These are phyloP conservation scores for Branchinecta sandiegonensis DNA, from an alignment of 2,888 invertebrate species.

Conservation along the genomic window DNA sequence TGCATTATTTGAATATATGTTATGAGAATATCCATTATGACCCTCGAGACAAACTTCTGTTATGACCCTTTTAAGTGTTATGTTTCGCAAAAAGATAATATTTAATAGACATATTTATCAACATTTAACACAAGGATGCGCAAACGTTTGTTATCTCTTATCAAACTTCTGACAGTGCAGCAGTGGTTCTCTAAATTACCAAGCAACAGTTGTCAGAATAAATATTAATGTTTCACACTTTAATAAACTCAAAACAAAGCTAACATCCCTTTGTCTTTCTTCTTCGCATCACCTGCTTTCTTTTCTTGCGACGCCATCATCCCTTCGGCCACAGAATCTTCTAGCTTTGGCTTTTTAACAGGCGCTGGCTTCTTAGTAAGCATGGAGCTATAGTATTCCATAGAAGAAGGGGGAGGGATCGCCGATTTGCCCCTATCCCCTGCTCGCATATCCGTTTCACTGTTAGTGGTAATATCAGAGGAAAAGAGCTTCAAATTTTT, in stretches of 20 bases:
- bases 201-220: too few relatives aligned
- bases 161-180: too few relatives aligned
- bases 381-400: not conserved
- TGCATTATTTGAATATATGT: too few relatives aligned
- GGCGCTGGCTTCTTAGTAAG: not conserved
- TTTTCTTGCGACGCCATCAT: not conserved
- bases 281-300: not conserved
- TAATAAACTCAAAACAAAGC: not conserved
- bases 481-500: not conserved
- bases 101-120: too few relatives aligned
- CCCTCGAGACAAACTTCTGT: too few relatives aligned
- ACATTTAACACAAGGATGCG: too few relatives aligned
- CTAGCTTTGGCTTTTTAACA: not conserved
- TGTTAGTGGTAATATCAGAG: conserved; percentile 2
- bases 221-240: too few relatives aligned
- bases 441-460: not conserved
- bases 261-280: conserved; percentile 7
- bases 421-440: conserved; percentile 6
- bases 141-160: too few relatives aligned
- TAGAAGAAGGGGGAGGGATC: conserved; percentile 14
- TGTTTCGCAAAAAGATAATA: too few relatives aligned
- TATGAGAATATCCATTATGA: too few relatives aligned
- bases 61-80: too few relatives aligned
- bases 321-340: not conserved
- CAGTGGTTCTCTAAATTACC: too few relatives aligned